Evolutionary conservation across 2,888 invertebrate genomes (phyloP).

Genomic region (Andrena chrysosceles): DNA sequence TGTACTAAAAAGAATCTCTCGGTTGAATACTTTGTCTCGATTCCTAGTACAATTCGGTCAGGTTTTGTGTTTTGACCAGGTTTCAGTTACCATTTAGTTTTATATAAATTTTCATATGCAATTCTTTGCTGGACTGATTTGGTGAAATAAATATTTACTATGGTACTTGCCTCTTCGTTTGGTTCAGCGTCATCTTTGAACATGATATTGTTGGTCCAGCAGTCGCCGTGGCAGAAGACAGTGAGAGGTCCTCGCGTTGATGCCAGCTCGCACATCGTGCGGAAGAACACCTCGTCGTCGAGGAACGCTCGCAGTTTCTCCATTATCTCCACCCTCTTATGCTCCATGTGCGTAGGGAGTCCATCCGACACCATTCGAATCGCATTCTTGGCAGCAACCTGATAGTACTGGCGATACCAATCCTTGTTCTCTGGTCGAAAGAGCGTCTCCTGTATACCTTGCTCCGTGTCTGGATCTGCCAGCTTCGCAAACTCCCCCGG

Average conservation of each 20-base stretch:
- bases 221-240: constrained; percentile 91
- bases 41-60: constrained; percentile 16
- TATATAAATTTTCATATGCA: constrained; percentile 28
- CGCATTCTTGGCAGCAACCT: constrained; percentile 88
- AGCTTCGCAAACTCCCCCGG: constrained; percentile 81
- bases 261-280: constrained; percentile 89
- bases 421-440: constrained; percentile 89
- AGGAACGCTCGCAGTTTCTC: constrained; percentile 88
- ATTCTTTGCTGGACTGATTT: constrained; percentile 3
- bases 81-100: constrained; percentile 14
- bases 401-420: constrained; percentile 90
- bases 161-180: constrained; percentile 73
- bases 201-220: constrained; percentile 91
- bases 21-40: constrained; percentile 17
- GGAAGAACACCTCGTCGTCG: constrained; percentile 88
- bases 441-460: constrained; percentile 86
- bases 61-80: neutral
- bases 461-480: constrained; percentile 74
- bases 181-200: constrained; percentile 86
- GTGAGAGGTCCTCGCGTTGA: constrained; percentile 88
- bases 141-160: constrained; percentile 19
- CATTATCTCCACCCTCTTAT: constrained; percentile 86
- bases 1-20: constrained; percentile 48
- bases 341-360: constrained; percentile 82
- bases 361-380: constrained; percentile 87